Evolutionary conservation across 2,888 invertebrate species (phyloP).

Genomic region (Andrena fulva): DNA sequence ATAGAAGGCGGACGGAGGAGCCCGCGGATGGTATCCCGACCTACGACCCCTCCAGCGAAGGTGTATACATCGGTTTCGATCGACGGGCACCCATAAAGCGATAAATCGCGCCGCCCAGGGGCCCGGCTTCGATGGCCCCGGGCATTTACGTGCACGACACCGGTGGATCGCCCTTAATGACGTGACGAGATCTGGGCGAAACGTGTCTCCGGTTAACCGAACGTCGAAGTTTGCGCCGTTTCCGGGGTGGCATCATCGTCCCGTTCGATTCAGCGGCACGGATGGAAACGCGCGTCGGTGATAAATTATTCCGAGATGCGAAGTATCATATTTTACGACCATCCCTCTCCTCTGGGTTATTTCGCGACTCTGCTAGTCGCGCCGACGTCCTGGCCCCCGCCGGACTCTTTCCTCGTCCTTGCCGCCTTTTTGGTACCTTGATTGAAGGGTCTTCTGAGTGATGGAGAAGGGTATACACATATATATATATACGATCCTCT

Average conservation of each 20-base stretch:
- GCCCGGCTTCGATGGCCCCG: slow-evolving; percentile 36
- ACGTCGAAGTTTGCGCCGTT: slow-evolving; percentile 47
- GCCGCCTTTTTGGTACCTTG: neutral
- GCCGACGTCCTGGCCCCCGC: neutral
- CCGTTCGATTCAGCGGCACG: slow-evolving; percentile 35
- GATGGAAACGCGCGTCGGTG: slow-evolving; percentile 54
- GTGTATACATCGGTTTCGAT: slow-evolving; percentile 58
- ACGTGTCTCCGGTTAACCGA: slow-evolving; percentile 71
- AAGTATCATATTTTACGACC: slow-evolving; percentile 58
- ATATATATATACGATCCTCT: too few species aligned
- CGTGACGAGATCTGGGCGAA: slow-evolving; percentile 69
- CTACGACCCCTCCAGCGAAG: slow-evolving; percentile 56
- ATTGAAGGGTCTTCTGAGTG: too few species aligned
- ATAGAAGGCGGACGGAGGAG: neutral
- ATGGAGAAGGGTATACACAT: too few species aligned
- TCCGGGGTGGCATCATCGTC: slow-evolving; percentile 17
- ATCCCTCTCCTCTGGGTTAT: slow-evolving; percentile 22
- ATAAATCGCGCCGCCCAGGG: slow-evolving; percentile 77
- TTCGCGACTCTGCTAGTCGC: slow-evolving; percentile 7
- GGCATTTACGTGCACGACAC: slow-evolving; percentile 28
- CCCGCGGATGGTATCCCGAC: slow-evolving; percentile 29
- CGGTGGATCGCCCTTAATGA: slow-evolving; percentile 75
- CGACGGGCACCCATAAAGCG: slow-evolving; percentile 77
- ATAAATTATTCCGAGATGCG: slow-evolving; percentile 60
- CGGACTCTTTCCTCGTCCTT: neutral